These are phyloP conservation scores for Pemphredon lugubris DNA, from an alignment of 2,888 invertebrate genomes.

Conservation along the genomic window DNA sequence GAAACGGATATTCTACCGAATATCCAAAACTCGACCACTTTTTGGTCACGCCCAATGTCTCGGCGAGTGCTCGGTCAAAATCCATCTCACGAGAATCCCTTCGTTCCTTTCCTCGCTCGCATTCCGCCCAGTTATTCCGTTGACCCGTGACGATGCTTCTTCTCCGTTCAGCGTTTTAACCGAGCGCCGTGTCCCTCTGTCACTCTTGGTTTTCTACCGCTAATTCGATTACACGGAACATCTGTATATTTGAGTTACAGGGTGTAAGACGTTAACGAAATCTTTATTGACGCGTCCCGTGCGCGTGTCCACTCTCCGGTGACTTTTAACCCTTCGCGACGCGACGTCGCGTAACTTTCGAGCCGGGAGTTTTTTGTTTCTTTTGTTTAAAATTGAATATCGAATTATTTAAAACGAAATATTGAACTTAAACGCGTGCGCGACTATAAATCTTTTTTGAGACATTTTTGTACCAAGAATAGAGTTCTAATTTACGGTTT, in stretches of 20 bases:
- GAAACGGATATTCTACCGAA: conserved; percentile 68
- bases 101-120: conserved; percentile 1
- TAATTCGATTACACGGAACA: conserved; percentile 39
- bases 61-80: conserved; percentile 37
- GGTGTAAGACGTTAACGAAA: conserved; percentile 11
- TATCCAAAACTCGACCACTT: conserved; percentile 56
- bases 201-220: neutral
- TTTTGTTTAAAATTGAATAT: no score
- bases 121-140: neutral
- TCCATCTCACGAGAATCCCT: conserved; percentile 34
- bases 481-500: no score
- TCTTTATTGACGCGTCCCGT: neutral
- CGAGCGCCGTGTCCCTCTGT: conserved; percentile 7
- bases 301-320: no score
- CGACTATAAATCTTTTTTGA: no score
- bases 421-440: no score
- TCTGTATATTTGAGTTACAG: conserved; percentile 4
- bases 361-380: no score
- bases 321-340: no score
- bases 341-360: no score
- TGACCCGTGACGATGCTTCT: conserved; percentile 2
- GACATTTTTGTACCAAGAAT: no score
- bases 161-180: conserved; percentile 17
- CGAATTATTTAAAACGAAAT: no score
- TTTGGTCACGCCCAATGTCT: conserved; percentile 56